Percentiles rank a stretch among this genome's conserved stretches.
Conservation (phyloP, 2,113 vertebrate species). For the Mixornis gularis region DNA sequence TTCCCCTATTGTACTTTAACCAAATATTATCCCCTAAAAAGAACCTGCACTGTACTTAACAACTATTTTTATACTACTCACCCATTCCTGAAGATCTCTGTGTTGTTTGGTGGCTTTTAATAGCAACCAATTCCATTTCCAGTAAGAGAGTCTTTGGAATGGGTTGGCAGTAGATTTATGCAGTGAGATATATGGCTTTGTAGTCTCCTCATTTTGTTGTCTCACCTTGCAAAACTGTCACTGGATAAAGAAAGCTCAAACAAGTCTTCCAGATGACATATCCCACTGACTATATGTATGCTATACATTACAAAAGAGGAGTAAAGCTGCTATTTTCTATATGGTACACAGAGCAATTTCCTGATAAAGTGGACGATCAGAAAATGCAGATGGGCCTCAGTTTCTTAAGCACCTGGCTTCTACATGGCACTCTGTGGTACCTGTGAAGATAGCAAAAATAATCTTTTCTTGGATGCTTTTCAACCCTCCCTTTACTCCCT, state of each 20-base stretch:
- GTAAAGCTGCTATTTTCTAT: background rate
- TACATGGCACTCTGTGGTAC: background rate
- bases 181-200: background rate
- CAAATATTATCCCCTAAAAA: background rate
- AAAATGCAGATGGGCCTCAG: background rate
- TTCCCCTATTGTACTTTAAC: background rate
- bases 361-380: background rate
- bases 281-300: background rate
- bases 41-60: background rate
- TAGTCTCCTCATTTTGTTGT: background rate
- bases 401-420: background rate
- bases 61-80: background rate
- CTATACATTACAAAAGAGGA: background rate
- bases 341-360: background rate
- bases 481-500: background rate
- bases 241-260: background rate
- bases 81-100: background rate
- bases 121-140: background rate
- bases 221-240: background rate
- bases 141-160: background rate
- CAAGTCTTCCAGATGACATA: background rate
- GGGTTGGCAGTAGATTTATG: background rate
- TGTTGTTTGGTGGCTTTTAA: background rate
- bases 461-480: background rate
- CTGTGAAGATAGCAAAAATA: background rate